These are phyloP conservation scores for Aphidius colemani DNA, from an alignment of 2,888 invertebrate species.

Conservation along the genomic window DNA sequence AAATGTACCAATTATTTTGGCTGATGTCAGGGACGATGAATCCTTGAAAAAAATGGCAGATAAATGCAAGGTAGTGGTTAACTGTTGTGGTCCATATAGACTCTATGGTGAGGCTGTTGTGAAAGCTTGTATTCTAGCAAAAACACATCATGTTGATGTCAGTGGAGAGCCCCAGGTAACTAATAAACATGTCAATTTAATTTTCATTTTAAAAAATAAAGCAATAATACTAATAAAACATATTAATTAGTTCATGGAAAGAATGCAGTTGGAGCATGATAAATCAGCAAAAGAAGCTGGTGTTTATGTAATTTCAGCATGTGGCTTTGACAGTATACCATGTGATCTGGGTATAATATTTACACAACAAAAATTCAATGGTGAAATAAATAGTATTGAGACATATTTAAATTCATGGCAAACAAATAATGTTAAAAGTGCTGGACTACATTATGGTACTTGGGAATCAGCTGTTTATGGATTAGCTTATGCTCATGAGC, in stretches of 20 bases:
- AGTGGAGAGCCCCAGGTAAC: slow-evolving; percentile 85
- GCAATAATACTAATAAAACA: slow-evolving; percentile 12
- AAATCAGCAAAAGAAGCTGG: slow-evolving; percentile 75
- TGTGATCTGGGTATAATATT: slow-evolving; percentile 84
- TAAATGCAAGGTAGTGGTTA: slow-evolving; percentile 79
- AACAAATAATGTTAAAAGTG: slow-evolving; percentile 43
- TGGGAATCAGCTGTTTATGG: slow-evolving; percentile 88
- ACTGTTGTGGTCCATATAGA: slow-evolving; percentile 90
- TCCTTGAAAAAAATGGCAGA: slow-evolving; percentile 82
- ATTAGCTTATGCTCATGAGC: slow-evolving; percentile 68
- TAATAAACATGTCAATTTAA: slow-evolving; percentile 2
- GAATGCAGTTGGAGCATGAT: slow-evolving; percentile 81
- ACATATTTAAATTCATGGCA: slow-evolving; percentile 66
- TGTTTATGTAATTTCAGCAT: slow-evolving; percentile 87
- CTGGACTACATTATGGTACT: slow-evolving; percentile 79
- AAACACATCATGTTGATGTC: slow-evolving; percentile 89
- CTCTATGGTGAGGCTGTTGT: slow-evolving; percentile 90
- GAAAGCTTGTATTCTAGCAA: slow-evolving; percentile 79
- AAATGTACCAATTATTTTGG: slow-evolving; percentile 72
- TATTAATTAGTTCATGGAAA: slow-evolving; percentile 74
- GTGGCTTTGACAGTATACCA: slow-evolving; percentile 93
- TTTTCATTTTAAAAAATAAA: slow-evolving; percentile 9
- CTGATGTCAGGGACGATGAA: slow-evolving; percentile 75
- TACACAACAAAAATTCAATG: slow-evolving; percentile 77
- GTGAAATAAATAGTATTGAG: slow-evolving; percentile 77